phyloP scores from a whole-genome alignment of 2,797 vertebrate genomes.

The Siniperca obscura region DNA sequence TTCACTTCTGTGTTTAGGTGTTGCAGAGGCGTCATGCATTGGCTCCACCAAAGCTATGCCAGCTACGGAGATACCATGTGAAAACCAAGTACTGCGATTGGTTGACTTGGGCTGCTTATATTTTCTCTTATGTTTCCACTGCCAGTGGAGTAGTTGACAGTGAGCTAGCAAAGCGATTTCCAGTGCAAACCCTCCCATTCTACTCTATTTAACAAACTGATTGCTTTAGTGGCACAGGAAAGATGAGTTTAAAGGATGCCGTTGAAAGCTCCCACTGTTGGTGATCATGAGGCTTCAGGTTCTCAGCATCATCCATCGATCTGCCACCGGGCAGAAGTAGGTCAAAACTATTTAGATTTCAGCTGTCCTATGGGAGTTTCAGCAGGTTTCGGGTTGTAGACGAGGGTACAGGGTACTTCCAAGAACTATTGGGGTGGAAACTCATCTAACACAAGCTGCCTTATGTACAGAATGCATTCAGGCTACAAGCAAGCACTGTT shows the following conservation, averaged over 20 bases:
- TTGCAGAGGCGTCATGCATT: background rate
- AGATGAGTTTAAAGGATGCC: constrained; percentile 28
- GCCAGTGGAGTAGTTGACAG: background rate
- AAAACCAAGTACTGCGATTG: background rate
- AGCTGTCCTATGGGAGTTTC: constrained; percentile 60
- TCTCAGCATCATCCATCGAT: constrained; percentile 58
- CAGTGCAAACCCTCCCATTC: background rate
- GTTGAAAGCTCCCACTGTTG: constrained; percentile 45
- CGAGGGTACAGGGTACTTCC: constrained; percentile 21
- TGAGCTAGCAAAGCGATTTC: background rate
- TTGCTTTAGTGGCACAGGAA: background rate
- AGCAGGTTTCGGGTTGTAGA: constrained; percentile 49
- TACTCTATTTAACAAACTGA: constrained; percentile 1
- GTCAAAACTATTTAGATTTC: constrained; percentile 76
- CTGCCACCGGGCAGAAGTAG: constrained; percentile 67
- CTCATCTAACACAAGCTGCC: constrained; percentile 9
- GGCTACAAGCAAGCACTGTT: background rate
- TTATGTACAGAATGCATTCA: background rate
- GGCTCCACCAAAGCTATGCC: background rate
- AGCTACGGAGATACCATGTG: background rate
- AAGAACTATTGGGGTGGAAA: background rate
- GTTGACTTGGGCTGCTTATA: background rate
- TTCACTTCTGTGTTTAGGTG: background rate
- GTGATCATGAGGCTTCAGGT: constrained; percentile 44
- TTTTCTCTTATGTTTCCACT: background rate